phyloP scores from a whole-genome alignment of 2,797 vertebrate species.

The Dallia pectoralis region DNA sequence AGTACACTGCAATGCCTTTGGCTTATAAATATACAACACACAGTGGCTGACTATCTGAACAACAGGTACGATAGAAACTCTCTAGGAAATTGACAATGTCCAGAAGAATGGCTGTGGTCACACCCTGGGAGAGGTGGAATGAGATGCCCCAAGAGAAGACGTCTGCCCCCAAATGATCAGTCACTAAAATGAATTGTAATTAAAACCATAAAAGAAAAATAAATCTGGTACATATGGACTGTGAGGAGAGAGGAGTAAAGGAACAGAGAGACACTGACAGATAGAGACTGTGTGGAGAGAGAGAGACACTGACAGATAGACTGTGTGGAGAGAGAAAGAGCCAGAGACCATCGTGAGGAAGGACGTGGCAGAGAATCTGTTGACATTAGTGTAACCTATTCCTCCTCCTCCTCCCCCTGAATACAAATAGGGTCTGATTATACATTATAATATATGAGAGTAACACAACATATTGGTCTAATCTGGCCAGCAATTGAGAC shows the following conservation, averaged over 20 bases:
- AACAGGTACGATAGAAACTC: no score
- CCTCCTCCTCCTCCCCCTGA: conserved; percentile 65
- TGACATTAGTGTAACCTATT: conserved; percentile 77
- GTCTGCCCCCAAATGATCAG: no score
- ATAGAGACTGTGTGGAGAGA: conserved; percentile 56
- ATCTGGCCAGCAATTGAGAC: conserved; percentile 74
- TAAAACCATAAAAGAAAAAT: no score
- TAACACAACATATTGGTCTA: conserved; percentile 73
- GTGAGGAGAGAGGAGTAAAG: conserved; percentile 39
- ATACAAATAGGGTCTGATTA: conserved; percentile 80
- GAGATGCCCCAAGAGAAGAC: conserved; percentile 27
- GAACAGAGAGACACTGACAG: conserved; percentile 59
- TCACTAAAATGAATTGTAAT: no score
- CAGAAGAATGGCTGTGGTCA: no score
- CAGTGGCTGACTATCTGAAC: no score
- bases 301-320: conserved; percentile 58
- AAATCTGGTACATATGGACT: not conserved
- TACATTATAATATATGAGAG: conserved; percentile 73
- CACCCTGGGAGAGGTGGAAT: no score
- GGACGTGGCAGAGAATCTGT: conserved; percentile 34
- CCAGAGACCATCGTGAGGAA: not conserved
- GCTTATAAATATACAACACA: no score
- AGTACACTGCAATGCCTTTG: no score
- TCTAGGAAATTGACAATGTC: no score
- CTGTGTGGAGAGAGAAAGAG: conserved; percentile 31